Percentiles rank a stretch among this genome's conserved stretches.
These are phyloP conservation scores for Lophius piscatorius DNA, from an alignment of 2,113 vertebrate genomes.

Conservation along the genomic window DNA sequence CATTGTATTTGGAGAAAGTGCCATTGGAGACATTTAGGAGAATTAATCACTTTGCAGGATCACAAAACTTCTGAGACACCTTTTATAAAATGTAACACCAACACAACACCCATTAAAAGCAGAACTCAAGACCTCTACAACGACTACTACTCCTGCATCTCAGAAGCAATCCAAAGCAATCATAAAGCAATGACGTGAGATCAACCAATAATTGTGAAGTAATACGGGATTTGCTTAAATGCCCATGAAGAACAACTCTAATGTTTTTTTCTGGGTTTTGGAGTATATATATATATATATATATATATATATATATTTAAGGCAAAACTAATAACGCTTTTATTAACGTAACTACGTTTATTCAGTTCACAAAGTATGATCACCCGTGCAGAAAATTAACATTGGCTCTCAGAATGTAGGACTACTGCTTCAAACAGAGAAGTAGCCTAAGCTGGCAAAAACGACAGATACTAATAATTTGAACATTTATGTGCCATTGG, in stretches of 20 bases:
- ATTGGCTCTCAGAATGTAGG: slow-evolving; percentile 21
- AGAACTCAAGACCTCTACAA: slow-evolving; percentile 11
- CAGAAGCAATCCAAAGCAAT: no score
- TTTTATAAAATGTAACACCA: slow-evolving; percentile 23
- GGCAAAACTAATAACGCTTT: no score
- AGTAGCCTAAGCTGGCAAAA: slow-evolving; percentile 15
- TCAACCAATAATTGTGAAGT: slow-evolving; percentile 25
- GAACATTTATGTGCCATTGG: not conserved
- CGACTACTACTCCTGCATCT: slow-evolving; percentile 31
- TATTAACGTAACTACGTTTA: no score
- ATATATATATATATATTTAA: no score
- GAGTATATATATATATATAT: no score
- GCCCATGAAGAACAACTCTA: slow-evolving; percentile 63
- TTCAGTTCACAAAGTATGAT: slow-evolving; percentile 11
- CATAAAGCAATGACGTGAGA: not conserved
- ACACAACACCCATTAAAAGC: slow-evolving; percentile 12
- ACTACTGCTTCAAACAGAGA: slow-evolving; percentile 23
- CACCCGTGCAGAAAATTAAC: slow-evolving; percentile 18
- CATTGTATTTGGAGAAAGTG: slow-evolving; percentile 40
- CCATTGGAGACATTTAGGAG: slow-evolving; percentile 18
- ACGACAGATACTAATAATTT: slow-evolving; percentile 14
- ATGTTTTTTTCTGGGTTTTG: no score
- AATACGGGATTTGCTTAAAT: slow-evolving; percentile 19
- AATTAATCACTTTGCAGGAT: slow-evolving; percentile 38
- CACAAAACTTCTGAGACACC: slow-evolving; percentile 24